These are phyloP conservation scores for Clinocottus analis DNA, from an alignment of 2,113 vertebrate species.

Conservation along the genomic window DNA sequence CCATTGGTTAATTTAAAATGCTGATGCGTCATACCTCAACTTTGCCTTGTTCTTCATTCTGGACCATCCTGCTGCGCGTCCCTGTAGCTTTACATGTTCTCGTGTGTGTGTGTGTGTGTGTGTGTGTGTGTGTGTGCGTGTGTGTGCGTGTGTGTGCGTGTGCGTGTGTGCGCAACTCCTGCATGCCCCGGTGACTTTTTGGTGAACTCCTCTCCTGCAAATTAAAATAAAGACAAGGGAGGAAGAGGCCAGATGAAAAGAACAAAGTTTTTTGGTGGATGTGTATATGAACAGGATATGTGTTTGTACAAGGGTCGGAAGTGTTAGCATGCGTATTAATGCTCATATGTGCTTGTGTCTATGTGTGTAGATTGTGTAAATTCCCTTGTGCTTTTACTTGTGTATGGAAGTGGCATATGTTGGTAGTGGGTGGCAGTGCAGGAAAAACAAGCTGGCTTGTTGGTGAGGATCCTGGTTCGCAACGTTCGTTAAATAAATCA, in stretches of 20 bases:
- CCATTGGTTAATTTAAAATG: conserved; percentile 64
- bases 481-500: conserved; percentile 20
- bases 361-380: conserved; percentile 31
- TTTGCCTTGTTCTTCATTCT: conserved; percentile 55
- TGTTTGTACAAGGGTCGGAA: conserved; percentile 19
- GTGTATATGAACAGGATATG: neutral
- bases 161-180: conserved; percentile 63
- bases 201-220: conserved; percentile 78
- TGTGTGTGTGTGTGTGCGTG: neutral
- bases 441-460: conserved; percentile 47
- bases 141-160: neutral
- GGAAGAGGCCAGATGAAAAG: conserved; percentile 67
- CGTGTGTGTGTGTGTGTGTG: neutral
- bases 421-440: conserved; percentile 70
- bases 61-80: conserved; percentile 52
- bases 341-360: neutral
- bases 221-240: conserved; percentile 75
- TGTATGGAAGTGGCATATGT: conserved; percentile 59
- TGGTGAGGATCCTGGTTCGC: conserved; percentile 51
- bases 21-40: conserved; percentile 56
- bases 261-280: conserved; percentile 46
- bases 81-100: conserved; percentile 43
- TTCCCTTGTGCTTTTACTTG: conserved; percentile 35
- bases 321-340: conserved; percentile 18
- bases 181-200: conserved; percentile 80